Percentiles rank a stretch among this genome's conserved stretches.
Evolutionary conservation across 2,888 invertebrate genomes (phyloP).

Genomic region (Neoaliturus tenellus): DNA sequence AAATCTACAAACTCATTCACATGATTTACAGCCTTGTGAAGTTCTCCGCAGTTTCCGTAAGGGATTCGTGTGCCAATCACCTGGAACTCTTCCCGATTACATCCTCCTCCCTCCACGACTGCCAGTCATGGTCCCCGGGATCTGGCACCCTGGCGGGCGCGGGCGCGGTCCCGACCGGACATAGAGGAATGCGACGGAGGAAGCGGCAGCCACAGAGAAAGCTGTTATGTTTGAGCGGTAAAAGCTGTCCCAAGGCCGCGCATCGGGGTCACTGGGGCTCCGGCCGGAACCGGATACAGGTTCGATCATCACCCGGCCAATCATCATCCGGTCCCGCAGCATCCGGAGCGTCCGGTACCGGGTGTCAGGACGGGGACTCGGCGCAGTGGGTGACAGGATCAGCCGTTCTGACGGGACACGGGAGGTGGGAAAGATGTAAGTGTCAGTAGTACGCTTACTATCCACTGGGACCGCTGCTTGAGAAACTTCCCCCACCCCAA

Average conservation of each 20-base stretch:
- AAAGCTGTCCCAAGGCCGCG: conserved; percentile 36
- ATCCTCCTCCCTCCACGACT: not conserved
- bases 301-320: not conserved
- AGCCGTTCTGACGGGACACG: too few relatives aligned
- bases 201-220: conserved; percentile 11
- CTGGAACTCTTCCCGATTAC: not conserved
- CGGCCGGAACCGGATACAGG: not conserved
- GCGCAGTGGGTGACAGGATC: too few relatives aligned
- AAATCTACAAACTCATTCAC: too few relatives aligned
- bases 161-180: conserved; percentile 15
- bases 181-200: conserved; percentile 26
- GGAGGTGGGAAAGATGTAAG: too few relatives aligned
- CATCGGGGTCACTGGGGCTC: conserved; percentile 26
- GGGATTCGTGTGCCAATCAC: too few relatives aligned
- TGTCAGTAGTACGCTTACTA: too few relatives aligned
- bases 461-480: too few relatives aligned
- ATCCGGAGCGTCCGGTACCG: not conserved
- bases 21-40: too few relatives aligned
- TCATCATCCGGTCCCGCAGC: not conserved
- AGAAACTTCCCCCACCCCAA: too few relatives aligned
- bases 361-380: not conserved
- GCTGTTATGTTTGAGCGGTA: conserved; percentile 45
- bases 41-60: too few relatives aligned
- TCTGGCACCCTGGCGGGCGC: not conserved
- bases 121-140: not conserved